Base-by-base conservation (phyloP, 2,888 invertebrate genomes). In the Apodemia mormo region DNA sequence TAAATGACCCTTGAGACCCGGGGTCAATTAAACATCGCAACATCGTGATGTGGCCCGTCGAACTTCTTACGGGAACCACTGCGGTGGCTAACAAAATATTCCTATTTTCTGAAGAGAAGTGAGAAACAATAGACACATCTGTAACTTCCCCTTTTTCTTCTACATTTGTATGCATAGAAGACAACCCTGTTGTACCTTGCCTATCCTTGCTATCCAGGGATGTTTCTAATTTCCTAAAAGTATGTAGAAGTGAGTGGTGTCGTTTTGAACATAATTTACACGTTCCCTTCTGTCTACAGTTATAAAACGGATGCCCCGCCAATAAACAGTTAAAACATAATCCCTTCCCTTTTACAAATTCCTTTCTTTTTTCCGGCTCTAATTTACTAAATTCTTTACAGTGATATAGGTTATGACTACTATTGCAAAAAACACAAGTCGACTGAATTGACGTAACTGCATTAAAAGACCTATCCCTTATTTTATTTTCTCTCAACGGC, bases 11-110 rank as follows among this genome's bases (percentile, higher is more conserved):
- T 10, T 58, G 30, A 9, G 58, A 58, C 29, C 30, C 58, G n/a
- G 29, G 58, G 12, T 58, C 58, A 12, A 58, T 5, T 29, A 58
- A 58, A 5, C 30, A 9, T 56, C 54, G n/a, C 54, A 56, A 29
- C 54, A 56, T 56, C 22, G 52, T 56, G 8, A 56, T 56, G 54
- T 56, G 22, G 9, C 7, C 22, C 54, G 3, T 29, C 7, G 54
- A 5, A 69, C 66, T 65, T 61, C 66, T 70, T 14, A 73, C 70
- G 9, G 69, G 69, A 45, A 76, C 71, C 66, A 73, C n/a, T 30
- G 74, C 75, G 37, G 74, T 76, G 22, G 73, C 75, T 40, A 76
- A 65, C 58, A 76, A 68, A 61, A 68, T 71, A 54, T 66, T 66
- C 54, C 66, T 69, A 58, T 69, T 67, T 56, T 65, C 70, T 64